These are phyloP conservation scores for Melinopterus prodromus DNA, from an alignment of 2,888 invertebrate genomes.

Conservation along the genomic window DNA sequence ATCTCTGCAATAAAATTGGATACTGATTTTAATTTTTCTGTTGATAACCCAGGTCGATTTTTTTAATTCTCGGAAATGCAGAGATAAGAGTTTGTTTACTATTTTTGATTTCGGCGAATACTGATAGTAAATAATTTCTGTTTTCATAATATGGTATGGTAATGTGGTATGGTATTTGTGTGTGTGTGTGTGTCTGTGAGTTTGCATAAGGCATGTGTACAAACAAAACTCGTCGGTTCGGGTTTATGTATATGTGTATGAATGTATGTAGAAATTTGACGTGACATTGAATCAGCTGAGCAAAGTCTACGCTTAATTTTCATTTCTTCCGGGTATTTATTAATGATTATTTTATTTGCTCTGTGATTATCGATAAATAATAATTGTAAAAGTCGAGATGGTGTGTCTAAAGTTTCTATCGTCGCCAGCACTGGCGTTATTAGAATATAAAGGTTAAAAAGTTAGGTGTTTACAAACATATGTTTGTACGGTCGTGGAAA, in stretches of 20 bases:
- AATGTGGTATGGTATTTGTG: too few relatives aligned
- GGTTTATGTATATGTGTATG: not conserved
- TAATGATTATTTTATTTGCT: not conserved
- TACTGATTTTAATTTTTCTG: not conserved
- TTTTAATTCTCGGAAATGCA: not conserved
- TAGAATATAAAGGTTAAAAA: not conserved
- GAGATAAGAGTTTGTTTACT: not conserved
- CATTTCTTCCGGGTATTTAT: not conserved
- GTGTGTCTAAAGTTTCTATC: not conserved
- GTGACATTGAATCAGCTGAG: slow-evolving; percentile 4
- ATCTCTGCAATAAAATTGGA: not conserved
- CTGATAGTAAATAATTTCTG: not conserved
- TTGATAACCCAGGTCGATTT: not conserved
- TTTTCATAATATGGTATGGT: not conserved
- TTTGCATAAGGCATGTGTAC: not conserved
- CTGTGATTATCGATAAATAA: not conserved
- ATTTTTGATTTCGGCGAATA: not conserved
- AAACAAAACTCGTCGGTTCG: not conserved
- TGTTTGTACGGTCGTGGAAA: too few relatives aligned
- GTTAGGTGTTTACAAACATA: not conserved
- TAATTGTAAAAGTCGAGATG: not conserved
- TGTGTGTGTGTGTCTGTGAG: not conserved
- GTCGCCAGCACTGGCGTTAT: not conserved
- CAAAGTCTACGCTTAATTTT: not conserved
- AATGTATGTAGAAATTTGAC: not conserved